These are phyloP conservation scores for Chrysomallon squamiferum DNA, from an alignment of 1,140 invertebrate genomes.

Conservation along the genomic window DNA sequence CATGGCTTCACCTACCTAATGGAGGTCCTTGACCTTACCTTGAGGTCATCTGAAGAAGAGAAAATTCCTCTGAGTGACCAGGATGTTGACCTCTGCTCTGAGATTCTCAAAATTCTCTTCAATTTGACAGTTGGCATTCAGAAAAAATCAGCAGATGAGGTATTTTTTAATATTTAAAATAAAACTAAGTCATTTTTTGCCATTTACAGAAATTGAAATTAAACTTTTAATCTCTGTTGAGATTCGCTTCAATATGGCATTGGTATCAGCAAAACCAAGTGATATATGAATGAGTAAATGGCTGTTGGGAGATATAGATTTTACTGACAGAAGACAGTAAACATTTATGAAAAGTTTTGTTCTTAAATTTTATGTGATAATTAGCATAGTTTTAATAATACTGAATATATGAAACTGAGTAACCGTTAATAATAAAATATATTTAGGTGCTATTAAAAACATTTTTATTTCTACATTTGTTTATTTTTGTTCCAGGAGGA, in stretches of 20 bases:
- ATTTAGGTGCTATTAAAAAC: no score
- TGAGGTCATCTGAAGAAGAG: constrained; percentile 62
- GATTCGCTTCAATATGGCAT: neutral
- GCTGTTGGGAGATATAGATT: no score
- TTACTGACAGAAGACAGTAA: no score
- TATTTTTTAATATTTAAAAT: constrained; percentile 20
- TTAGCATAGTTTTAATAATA: no score
- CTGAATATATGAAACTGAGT: no score
- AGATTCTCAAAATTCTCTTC: constrained; percentile 89
- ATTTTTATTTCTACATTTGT: no score
- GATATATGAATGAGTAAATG: neutral
- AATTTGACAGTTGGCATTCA: constrained; percentile 76
- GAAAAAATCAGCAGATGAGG: constrained; percentile 64
- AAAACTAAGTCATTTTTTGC: no score
- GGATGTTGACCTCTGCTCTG: constrained; percentile 76
- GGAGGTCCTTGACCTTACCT: constrained; percentile 78
- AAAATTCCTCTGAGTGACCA: constrained; percentile 66
- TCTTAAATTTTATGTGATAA: no score
- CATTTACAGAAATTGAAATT: neutral
- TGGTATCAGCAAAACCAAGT: neutral
- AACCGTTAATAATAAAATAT: no score
- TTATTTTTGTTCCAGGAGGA: constrained; percentile 70
- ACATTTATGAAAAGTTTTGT: no score
- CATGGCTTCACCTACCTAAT: constrained; percentile 83
- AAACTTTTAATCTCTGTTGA: neutral